A percentile compares a stretch with the other conserved stretches of the same genome.
Conservation (phyloP, 2,113 vertebrate genomes). For the Riparia riparia region DNA sequence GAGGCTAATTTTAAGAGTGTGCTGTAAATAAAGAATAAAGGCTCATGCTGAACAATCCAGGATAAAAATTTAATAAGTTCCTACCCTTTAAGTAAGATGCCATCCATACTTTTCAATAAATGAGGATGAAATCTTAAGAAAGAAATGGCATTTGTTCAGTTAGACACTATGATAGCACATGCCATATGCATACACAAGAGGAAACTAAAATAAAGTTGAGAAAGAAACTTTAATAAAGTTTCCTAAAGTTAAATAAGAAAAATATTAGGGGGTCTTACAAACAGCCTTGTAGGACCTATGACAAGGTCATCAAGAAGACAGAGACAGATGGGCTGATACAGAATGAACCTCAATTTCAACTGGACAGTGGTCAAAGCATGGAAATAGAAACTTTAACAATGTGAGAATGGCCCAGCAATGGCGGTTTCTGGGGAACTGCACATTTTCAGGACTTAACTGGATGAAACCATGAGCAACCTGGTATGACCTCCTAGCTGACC, state of each 20-base stretch:
- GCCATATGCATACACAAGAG: background rate
- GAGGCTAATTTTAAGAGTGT: background rate
- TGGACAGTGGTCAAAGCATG: background rate
- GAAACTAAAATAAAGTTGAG: background rate
- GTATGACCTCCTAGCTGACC: background rate
- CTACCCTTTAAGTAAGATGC: background rate
- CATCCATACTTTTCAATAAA: background rate
- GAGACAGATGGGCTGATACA: background rate
- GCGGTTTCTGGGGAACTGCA: background rate
- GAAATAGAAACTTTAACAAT: background rate
- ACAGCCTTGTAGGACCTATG: background rate
- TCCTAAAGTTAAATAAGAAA: background rate
- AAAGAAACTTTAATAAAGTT: background rate
- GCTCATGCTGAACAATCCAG: background rate
- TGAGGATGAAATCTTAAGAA: background rate
- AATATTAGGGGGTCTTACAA: background rate
- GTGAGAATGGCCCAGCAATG: background rate
- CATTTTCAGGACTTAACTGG: background rate
- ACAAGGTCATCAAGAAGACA: background rate
- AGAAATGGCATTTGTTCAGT: background rate
- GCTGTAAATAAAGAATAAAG: background rate
- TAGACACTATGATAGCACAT: background rate
- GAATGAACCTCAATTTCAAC: background rate
- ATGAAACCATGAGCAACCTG: background rate
- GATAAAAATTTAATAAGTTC: background rate